These are phyloP conservation scores for Seladonia tumulorum DNA, from an alignment of 2,888 invertebrate species.

Conservation along the genomic window DNA sequence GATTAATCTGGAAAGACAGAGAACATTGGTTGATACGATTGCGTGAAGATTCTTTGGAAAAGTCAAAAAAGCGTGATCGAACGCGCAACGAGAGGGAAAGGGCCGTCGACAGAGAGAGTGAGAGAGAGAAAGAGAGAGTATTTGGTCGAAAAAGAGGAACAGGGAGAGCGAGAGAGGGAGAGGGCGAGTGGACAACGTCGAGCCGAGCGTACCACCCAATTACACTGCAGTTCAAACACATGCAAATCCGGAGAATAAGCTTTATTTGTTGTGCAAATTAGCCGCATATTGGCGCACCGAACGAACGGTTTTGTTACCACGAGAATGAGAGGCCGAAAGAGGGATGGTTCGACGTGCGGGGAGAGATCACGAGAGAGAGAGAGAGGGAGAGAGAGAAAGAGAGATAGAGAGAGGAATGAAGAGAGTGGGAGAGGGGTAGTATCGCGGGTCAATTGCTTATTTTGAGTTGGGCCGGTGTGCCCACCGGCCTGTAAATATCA, in stretches of 20 bases:
- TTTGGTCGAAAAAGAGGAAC: slow-evolving; percentile 11
- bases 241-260: slow-evolving; percentile 84
- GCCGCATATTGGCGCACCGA: slow-evolving; percentile 83
- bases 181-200: slow-evolving; percentile 73
- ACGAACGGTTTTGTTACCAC: slow-evolving; percentile 81
- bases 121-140: not conserved
- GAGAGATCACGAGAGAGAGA: slow-evolving; percentile 7
- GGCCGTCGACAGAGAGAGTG: slow-evolving; percentile 13
- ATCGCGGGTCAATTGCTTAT: slow-evolving; percentile 82
- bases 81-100: slow-evolving; percentile 4
- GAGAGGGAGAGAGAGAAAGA: not conserved
- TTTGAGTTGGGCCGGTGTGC: slow-evolving; percentile 77
- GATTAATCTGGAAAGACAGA: not conserved
- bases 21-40: not conserved
- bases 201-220: slow-evolving; percentile 82
- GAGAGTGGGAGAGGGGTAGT: slow-evolving; percentile 34
- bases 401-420: not conserved
- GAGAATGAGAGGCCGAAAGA: slow-evolving; percentile 69
- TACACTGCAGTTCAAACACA: slow-evolving; percentile 84
- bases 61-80: not conserved
- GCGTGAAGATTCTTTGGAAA: not conserved
- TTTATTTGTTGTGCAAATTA: slow-evolving; percentile 85
- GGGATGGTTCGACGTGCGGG: slow-evolving; percentile 36
- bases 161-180: slow-evolving; percentile 61
- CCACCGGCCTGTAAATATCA: slow-evolving; percentile 75